These are phyloP conservation scores for Acinonyx jubatus DNA, from an alignment of 2,113 vertebrate species.

Conservation along the genomic window DNA sequence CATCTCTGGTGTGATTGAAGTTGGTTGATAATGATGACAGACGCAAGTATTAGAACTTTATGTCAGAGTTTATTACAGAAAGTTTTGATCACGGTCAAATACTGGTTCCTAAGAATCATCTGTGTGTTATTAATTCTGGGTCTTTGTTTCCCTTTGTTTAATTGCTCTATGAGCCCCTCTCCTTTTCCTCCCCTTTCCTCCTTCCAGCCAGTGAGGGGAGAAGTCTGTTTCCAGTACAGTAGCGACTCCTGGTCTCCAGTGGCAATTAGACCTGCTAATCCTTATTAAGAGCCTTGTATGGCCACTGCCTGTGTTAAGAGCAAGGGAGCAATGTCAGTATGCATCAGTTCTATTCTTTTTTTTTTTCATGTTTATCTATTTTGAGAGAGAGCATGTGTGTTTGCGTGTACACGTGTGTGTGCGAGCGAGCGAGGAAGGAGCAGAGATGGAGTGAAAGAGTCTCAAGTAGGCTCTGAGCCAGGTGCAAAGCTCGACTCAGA, in stretches of 20 bases:
- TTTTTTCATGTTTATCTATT: too few relatives aligned
- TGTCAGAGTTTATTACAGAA: slow-evolving; percentile 41
- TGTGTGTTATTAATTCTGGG: neutral
- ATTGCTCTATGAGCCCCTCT: neutral
- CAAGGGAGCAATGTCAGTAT: neutral
- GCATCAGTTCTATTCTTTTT: neutral
- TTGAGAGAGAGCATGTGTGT: too few relatives aligned
- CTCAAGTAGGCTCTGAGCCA: too few relatives aligned
- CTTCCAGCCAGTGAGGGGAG: neutral
- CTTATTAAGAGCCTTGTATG: neutral
- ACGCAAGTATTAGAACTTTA: neutral
- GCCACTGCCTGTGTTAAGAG: neutral
- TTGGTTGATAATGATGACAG: neutral
- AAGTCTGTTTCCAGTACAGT: slow-evolving; percentile 7
- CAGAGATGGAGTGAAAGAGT: too few relatives aligned
- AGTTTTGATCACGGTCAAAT: slow-evolving; percentile 35
- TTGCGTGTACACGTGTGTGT: too few relatives aligned
- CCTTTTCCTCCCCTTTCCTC: too few relatives aligned
- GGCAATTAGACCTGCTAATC: slow-evolving; percentile 51
- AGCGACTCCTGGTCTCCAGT: neutral
- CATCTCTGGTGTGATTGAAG: neutral
- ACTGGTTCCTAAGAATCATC: neutral
- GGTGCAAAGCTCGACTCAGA: too few relatives aligned
- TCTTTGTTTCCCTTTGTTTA: neutral
- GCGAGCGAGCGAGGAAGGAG: too few relatives aligned